Percentiles rank a stretch among this genome's conserved stretches.
Conservation (phyloP, 2,113 vertebrate species). For the Hippocampus mohnikei region DNA sequence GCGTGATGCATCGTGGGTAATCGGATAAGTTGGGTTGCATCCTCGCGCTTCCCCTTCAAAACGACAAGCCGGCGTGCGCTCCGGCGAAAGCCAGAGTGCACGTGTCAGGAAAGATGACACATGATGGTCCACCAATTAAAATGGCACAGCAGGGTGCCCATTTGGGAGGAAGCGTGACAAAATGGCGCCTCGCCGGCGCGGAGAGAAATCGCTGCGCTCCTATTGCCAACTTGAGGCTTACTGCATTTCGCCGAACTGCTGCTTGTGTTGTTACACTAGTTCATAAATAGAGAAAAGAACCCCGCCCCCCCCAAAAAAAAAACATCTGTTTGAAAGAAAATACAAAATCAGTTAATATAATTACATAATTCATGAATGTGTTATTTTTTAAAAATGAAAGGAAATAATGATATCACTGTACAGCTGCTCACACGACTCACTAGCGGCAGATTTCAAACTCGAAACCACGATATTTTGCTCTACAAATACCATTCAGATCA, state of each 20-base stretch:
- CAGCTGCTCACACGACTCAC: no score
- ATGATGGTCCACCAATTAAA: conserved; percentile 63
- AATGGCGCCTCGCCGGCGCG: conserved; percentile 47
- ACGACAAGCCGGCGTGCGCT: conserved; percentile 61
- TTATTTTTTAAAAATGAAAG: not conserved
- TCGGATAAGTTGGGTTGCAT: conserved; percentile 75
- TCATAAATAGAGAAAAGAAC: no score
- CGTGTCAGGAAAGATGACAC: conserved; percentile 67
- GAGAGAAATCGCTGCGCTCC: conserved; percentile 32
- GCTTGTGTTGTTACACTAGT: no score
- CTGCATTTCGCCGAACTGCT: conserved; percentile 29
- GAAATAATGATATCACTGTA: no score
- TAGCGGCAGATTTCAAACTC: no score
- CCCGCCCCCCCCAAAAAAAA: no score
- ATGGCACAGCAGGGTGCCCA: conserved; percentile 52
- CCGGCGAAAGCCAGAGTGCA: conserved; percentile 70
- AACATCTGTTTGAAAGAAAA: no score
- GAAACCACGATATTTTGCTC: no score
- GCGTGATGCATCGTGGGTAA: conserved; percentile 75
- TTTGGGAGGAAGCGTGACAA: conserved; percentile 65
- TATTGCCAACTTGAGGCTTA: conserved; percentile 31
- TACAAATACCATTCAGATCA: no score
- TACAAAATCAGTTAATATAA: no score
- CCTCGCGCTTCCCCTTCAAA: conserved; percentile 65
- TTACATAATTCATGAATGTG: no score